Base-by-base conservation (phyloP, 2,888 invertebrate genomes). In the Drosophila dives region DNA sequence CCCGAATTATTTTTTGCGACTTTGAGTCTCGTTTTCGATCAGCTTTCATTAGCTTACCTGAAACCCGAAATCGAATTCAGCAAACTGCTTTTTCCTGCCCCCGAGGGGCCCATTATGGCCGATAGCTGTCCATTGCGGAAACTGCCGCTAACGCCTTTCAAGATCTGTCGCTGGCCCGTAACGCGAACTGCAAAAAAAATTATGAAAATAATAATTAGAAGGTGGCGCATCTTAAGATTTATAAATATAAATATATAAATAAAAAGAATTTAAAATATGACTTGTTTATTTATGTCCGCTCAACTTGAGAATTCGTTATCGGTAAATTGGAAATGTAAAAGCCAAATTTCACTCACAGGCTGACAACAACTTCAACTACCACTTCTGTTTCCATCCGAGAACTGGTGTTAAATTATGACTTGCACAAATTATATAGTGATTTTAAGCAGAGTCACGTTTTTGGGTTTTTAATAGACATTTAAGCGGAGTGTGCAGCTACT, bases 41-140 rank as follows among this genome's bases (percentile, higher is more conserved):
- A 38, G 26, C 23, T 32, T 11, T 56, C 17, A 50, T 33, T 4
- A 48, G 45, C 78, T 92, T 92, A 96, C 96, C 95, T 95, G 93
- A 95, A 96, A 89, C 96, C 96, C 58, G 96, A 96, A 74, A 97
- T 94, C 15, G 96, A 95, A 92, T 97, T 97, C 83, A 97, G 94
- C 7, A 97, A 94, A 72, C 96, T 96, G 88, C 96, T 96, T 92
- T 97, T 97, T 73, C 97, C 96, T 20, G 96, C 95, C 48, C 96
- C 96, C 2, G 95, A 95, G 12, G 95, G 95, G 49, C 95, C 95
- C 94, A 95, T 94, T 77, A 95, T 95, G 65, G 95, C 95, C 51
- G 95, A 94, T 71, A 95, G 92, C 83, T 95, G 94, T 0, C 95
- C 95, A 67, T 95, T 94, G 65, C 93, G 92, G 91, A 95, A 95